Evolutionary conservation across 2,888 invertebrate species (phyloP).

Genomic region (Aspidiotus rigidus): DNA sequence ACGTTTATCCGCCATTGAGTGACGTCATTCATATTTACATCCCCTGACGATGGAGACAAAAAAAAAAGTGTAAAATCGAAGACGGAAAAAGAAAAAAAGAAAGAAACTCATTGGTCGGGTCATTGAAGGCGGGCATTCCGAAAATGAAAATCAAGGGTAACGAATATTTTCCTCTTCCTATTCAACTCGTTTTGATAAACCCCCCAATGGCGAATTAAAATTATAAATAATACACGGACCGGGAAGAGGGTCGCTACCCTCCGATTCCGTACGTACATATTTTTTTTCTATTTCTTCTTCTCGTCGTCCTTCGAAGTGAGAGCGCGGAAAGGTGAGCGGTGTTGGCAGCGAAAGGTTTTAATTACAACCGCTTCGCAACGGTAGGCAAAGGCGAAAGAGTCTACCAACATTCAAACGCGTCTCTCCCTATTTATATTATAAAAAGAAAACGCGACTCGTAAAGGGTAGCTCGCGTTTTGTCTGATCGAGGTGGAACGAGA

Average conservation of each 20-base stretch:
- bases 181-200: constrained; percentile 18
- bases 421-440: not conserved
- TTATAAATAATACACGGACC: constrained; percentile 26
- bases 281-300: not conserved
- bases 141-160: constrained; percentile 29
- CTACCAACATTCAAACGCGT: not conserved
- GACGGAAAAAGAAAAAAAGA: constrained; percentile 1
- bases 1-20: constrained; percentile 17
- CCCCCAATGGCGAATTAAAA: constrained; percentile 31
- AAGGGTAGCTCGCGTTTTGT: not conserved
- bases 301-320: too few relatives aligned
- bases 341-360: constrained; percentile 19
- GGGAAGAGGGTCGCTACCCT: constrained; percentile 30
- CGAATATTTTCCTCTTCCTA: constrained; percentile 12
- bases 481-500: not conserved
- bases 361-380: constrained; percentile 11
- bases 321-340: constrained; percentile 4
- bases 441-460: constrained; percentile 10
- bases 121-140: constrained; percentile 23
- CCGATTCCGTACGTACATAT: constrained; percentile 14
- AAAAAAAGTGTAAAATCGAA: too few relatives aligned
- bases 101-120: constrained; percentile 20
- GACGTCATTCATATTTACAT: constrained; percentile 21
- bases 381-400: too few relatives aligned
- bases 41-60: constrained; percentile 1